A percentile compares a stretch with the other conserved stretches of the same genome.
Evolutionary conservation across 2,797 vertebrate genomes (phyloP).

Genomic region (Thaleichthys pacificus): DNA sequence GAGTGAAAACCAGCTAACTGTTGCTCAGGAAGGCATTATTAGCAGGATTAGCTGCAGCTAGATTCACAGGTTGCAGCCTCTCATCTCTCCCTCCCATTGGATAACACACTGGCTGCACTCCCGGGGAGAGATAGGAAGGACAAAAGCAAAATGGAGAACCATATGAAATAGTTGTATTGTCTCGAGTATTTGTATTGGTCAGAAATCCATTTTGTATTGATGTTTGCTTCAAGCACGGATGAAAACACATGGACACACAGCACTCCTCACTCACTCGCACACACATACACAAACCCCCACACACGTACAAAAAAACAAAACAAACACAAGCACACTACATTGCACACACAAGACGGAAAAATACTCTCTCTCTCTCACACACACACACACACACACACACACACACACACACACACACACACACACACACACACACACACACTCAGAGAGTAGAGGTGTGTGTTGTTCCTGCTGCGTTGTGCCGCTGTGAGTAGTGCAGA

Average conservation of each 20-base stretch:
- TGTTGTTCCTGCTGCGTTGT: slow-evolving; percentile 7
- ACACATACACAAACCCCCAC: slow-evolving; percentile 7
- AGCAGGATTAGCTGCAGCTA: slow-evolving; percentile 8
- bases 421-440: slow-evolving; percentile 2
- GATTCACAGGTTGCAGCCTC: neutral
- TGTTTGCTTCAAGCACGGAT: slow-evolving; percentile 55
- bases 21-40: neutral
- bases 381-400: neutral
- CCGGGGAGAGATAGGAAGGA: slow-evolving; percentile 10
- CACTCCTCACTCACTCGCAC: neutral
- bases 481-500: neutral
- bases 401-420: too few species aligned
- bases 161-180: slow-evolving; percentile 63
- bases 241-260: neutral
- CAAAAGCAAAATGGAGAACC: slow-evolving; percentile 48
- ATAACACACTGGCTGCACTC: neutral
- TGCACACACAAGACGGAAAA: neutral
- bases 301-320: neutral
- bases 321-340: neutral
- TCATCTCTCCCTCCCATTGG: neutral
- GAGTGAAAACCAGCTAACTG: neutral
- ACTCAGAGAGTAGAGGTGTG: neutral
- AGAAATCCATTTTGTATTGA: slow-evolving; percentile 66
- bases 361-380: slow-evolving; percentile 1
- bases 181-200: slow-evolving; percentile 62